These are phyloP conservation scores for Belonocnema kinseyi DNA, from an alignment of 1,140 invertebrate genomes.

Conservation along the genomic window DNA sequence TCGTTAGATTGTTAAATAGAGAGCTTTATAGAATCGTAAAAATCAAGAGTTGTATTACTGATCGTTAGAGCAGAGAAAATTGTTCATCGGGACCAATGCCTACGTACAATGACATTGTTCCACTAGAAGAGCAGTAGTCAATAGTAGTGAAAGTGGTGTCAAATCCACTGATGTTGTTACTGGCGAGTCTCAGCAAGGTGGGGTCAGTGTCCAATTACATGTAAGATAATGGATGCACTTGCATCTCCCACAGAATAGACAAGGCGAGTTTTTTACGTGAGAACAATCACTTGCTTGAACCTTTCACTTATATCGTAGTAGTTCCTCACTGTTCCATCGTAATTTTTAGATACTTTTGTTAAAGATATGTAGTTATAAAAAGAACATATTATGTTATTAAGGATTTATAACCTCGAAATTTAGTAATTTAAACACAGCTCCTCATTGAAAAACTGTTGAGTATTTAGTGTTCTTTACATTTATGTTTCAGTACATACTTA, in stretches of 20 bases:
- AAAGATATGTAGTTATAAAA: too few species aligned
- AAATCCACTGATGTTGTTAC: conserved; percentile 43
- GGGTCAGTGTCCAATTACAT: conserved; percentile 62
- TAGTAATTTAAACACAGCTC: too few species aligned
- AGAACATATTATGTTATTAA: too few species aligned
- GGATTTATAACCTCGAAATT: too few species aligned
- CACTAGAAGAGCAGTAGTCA: conserved; percentile 44
- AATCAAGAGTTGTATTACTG: not conserved
- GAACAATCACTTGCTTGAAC: too few species aligned
- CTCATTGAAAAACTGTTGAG: too few species aligned
- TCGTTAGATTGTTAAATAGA: not conserved
- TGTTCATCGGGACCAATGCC: conserved; percentile 9
- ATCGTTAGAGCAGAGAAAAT: conserved; percentile 16
- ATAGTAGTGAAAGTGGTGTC: conserved; percentile 63
- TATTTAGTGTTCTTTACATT: too few species aligned
- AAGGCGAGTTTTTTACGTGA: too few species aligned
- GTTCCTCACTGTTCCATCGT: too few species aligned
- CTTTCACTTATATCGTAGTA: too few species aligned
- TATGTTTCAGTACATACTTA: too few species aligned
- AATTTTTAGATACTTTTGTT: too few species aligned
- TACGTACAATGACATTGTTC: conserved; percentile 50
- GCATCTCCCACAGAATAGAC: not conserved
- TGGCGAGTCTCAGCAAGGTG: conserved; percentile 41
- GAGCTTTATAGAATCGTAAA: not conserved
- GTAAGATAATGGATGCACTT: conserved; percentile 43